Evolutionary conservation across 1,140 invertebrate species (phyloP).

Genomic region (Drosophila virilis): DNA sequence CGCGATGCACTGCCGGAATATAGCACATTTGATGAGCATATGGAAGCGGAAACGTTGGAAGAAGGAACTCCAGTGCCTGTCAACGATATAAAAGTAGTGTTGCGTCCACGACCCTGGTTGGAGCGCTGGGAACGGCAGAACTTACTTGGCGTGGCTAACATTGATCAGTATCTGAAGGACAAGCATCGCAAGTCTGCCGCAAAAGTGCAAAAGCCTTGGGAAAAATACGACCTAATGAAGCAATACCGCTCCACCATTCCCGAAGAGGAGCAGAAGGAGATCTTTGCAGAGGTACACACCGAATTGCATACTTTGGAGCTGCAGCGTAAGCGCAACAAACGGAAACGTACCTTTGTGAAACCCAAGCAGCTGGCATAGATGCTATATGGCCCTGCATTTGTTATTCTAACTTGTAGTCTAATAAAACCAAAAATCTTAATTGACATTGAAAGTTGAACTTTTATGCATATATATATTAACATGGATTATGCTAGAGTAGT

Average conservation of each 20-base stretch:
- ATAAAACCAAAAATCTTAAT: conserved; percentile 40
- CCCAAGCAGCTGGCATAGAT: conserved; percentile 86
- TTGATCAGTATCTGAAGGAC: conserved; percentile 87
- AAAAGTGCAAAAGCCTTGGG: conserved; percentile 90
- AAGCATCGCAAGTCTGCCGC: conserved; percentile 87
- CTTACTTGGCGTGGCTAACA: conserved; percentile 90
- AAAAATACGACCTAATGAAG: conserved; percentile 97
- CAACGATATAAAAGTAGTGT: conserved; percentile 93
- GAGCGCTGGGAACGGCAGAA: conserved; percentile 93
- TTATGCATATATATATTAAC: conserved; percentile 31
- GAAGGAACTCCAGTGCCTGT: conserved; percentile 93
- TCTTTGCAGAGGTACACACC: conserved; percentile 92
- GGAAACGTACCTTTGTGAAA: conserved; percentile 88
- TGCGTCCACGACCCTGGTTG: conserved; percentile 95
- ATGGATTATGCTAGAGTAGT: conserved; percentile 50
- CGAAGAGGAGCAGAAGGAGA: conserved; percentile 93
- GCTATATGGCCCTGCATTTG: conserved; percentile 29
- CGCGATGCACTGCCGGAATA: conserved; percentile 97
- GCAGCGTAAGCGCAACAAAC: conserved; percentile 88
- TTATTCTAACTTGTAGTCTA: conserved; percentile 55
- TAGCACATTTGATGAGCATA: conserved; percentile 96
- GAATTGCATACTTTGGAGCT: conserved; percentile 90
- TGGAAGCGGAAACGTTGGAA: conserved; percentile 92
- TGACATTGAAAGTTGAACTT: conserved; percentile 31
- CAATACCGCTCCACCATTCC: conserved; percentile 93